A percentile compares a stretch with the other conserved stretches of the same genome.
These are phyloP conservation scores for Grantiella picta DNA, from an alignment of 2,113 vertebrate genomes.

Conservation along the genomic window DNA sequence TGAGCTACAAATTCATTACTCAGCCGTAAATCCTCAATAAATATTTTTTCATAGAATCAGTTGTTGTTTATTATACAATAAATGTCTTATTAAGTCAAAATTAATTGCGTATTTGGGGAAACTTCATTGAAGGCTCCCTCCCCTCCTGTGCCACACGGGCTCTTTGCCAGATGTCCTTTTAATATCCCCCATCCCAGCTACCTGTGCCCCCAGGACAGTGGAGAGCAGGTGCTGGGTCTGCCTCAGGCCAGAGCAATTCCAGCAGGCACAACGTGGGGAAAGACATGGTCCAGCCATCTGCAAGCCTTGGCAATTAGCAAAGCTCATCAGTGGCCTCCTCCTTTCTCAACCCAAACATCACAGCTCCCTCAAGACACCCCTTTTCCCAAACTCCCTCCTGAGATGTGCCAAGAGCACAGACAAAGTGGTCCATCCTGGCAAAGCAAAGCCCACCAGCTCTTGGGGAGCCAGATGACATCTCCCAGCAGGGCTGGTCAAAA, in stretches of 20 bases:
- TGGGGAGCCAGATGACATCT: not conserved
- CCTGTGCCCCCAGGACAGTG: not conserved
- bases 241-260: not conserved
- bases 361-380: not conserved
- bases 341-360: not conserved
- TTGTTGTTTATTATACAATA: slow-evolving; percentile 74
- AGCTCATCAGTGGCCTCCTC: not conserved
- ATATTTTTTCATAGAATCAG: slow-evolving; percentile 65
- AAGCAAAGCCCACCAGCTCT: not conserved
- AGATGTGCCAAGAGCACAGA: fast-evolving
- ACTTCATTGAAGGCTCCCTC: slow-evolving; percentile 2
- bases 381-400: not conserved
- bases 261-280: fast-evolving
- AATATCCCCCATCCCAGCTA: not conserved
- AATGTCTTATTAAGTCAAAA: slow-evolving; percentile 70
- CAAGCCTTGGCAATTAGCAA: not conserved
- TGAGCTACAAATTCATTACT: slow-evolving; percentile 61
- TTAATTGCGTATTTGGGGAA: slow-evolving; percentile 60
- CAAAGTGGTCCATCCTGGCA: not conserved
- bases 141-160: not conserved
- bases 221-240: not conserved
- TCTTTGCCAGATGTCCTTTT: not conserved
- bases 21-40: slow-evolving; percentile 63
- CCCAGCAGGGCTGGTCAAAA: not conserved
- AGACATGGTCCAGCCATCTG: not conserved